Evolutionary conservation across 2,797 vertebrate genomes (phyloP).

Genomic region (Hippocampus kuda): DNA sequence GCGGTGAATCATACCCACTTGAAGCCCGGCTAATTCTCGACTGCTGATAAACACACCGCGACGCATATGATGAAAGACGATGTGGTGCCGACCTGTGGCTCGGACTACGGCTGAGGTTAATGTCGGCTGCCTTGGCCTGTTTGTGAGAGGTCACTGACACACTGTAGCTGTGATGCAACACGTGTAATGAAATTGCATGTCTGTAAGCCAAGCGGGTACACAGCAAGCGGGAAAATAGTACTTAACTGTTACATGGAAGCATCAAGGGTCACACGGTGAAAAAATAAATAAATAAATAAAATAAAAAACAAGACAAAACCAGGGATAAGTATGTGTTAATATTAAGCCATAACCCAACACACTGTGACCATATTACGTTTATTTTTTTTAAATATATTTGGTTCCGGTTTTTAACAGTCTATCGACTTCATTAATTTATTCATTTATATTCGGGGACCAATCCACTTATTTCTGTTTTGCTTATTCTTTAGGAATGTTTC

Average conservation of each 20-base stretch:
- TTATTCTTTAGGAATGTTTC: background rate
- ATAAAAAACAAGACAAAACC: background rate
- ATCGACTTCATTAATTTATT: too few species aligned
- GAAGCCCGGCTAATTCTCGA: constrained; percentile 11
- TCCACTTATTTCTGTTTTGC: too few species aligned
- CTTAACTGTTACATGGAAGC: constrained; percentile 41
- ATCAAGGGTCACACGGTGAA: constrained; percentile 17
- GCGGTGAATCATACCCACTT: constrained; percentile 12
- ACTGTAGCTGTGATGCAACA: constrained; percentile 18
- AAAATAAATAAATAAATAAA: background rate
- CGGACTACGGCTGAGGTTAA: constrained; percentile 12
- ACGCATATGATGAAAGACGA: constrained; percentile 30
- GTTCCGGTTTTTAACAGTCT: background rate
- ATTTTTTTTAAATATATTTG: background rate
- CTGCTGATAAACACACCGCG: constrained; percentile 35
- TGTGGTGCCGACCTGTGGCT: constrained; percentile 24
- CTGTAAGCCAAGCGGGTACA: constrained; percentile 7
- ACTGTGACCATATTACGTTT: too few species aligned
- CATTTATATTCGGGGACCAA: too few species aligned
- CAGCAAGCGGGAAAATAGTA: background rate
- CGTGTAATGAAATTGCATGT: constrained; percentile 6
- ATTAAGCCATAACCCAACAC: too few species aligned
- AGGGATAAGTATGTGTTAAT: background rate
- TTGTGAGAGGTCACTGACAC: constrained; percentile 25
- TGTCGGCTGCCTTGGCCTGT: constrained; percentile 14